phyloP scores from a whole-genome alignment of 2,888 invertebrate genomes.

The Lithophane semibrunnea region DNA sequence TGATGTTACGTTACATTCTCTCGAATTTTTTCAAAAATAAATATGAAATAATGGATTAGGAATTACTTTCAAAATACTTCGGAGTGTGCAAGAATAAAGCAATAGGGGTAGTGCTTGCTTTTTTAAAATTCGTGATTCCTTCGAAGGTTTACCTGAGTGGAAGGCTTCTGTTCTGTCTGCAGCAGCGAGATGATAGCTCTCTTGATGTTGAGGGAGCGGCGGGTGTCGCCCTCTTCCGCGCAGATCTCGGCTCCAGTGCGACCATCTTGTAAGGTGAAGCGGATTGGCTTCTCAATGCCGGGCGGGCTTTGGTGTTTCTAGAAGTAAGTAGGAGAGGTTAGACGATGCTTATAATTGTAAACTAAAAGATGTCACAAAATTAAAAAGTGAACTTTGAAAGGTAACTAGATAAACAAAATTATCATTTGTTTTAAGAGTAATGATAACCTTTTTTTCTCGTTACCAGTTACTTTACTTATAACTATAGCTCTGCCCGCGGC shows the following conservation, averaged over 20 bases:
- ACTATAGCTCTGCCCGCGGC: not conserved
- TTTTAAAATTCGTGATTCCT: too few relatives aligned
- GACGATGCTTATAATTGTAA: not conserved
- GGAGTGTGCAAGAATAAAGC: too few relatives aligned
- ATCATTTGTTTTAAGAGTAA: not conserved
- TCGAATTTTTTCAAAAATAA: too few relatives aligned
- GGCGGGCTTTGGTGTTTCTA: constrained; percentile 86
- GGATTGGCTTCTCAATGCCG: constrained; percentile 93
- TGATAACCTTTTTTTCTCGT: too few relatives aligned
- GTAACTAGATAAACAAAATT: not conserved
- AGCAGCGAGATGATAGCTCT: constrained; percentile 96
- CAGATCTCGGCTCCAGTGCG: constrained; percentile 94
- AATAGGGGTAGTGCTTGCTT: too few relatives aligned
- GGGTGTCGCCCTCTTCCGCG: constrained; percentile 92
- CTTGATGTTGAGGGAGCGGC: constrained; percentile 96
- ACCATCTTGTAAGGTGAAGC: constrained; percentile 95
- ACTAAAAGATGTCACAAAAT: not conserved
- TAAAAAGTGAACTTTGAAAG: not conserved
- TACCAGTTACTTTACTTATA: not conserved
- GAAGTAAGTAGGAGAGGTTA: not conserved
- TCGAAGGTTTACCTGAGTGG: constrained; percentile 81
- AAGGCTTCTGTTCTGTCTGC: constrained; percentile 91
- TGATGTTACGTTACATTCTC: not conserved
- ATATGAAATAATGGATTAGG: too few relatives aligned
- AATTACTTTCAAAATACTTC: too few relatives aligned